Conservation (phyloP, 2,888 invertebrate species). For the Cerastis leucographa region DNA sequence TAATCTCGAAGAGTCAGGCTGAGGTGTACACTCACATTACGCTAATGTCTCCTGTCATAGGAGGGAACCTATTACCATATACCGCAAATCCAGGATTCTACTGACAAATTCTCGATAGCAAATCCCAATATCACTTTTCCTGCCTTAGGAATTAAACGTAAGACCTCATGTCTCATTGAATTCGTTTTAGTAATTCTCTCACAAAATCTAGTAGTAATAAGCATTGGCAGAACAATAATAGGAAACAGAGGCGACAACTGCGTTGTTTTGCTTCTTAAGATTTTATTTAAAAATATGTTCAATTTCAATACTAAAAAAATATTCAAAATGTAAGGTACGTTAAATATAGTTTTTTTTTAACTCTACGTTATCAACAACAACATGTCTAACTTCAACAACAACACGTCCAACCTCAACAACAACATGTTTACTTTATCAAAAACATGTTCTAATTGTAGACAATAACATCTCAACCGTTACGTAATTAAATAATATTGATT, state of each 20-base stretch:
- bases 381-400: too few species aligned
- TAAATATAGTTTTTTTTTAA: too few species aligned
- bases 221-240: not conserved
- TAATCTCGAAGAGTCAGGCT: not conserved
- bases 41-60: not conserved
- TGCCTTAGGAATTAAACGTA: not conserved
- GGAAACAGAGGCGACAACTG: not conserved
- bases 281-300: not conserved
- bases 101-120: not conserved
- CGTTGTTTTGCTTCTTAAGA: not conserved
- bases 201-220: not conserved
- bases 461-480: not conserved
- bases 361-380: too few species aligned
- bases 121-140: not conserved
- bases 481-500: conserved; percentile 5
- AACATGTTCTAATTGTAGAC: not conserved
- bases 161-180: not conserved
- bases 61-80: not conserved
- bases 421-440: not conserved
- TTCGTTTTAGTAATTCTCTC: not conserved
- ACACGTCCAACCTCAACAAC: too few species aligned
- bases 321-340: too few species aligned
- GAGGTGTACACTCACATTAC: not conserved
- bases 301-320: not conserved
- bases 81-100: not conserved